Evolutionary conservation across 2,797 vertebrate genomes (phyloP), one percentile per base, ranked within the genome.

Genomic region (Pempheris klunzingeri): DNA sequence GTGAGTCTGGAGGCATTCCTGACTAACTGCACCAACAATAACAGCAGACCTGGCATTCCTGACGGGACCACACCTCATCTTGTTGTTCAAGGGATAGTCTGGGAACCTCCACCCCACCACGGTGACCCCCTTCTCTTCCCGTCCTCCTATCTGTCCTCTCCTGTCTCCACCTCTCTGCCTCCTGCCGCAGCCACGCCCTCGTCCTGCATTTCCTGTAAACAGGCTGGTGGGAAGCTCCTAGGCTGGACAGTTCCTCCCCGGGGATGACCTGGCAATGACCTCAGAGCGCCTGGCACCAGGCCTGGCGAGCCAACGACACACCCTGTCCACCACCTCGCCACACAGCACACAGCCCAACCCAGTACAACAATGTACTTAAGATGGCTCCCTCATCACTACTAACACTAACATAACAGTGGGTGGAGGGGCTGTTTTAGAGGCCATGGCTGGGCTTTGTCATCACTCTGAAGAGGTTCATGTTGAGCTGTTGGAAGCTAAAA

Each of bases 151-250:
- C 78, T 86, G 71, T 90, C 86, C 67, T 66, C 81, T 81, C 81
- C 71, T 82, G 82, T 87, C 92, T 91, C 90, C 86, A 88, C 84
- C 92, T 88, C 80, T 24, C 44, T 49, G 71, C 74, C 87, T 91
- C 90, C 87, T 47, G 71, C 85, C 85, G 67, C 64, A 80, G 83
- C 83, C 79, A 70, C 63, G 28, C 90, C 93, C 95, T 95, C 90
- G 92, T 96, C 94, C 92, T 93, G 96, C 96, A 97, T 97, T 98
- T 99, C 97, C 97, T 96, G 96, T 97, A 97, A 99, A 99, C 96
- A 98, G 90, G 89, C 85, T 76, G 88, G 82, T 90, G 91, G 93
- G 92, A 94, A 93, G 92, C 92, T 92, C 83, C 86, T 84, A 91
- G 91, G 92, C 90, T 86, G 94, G 96, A 92, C 92, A 73, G 92